Base-by-base conservation (phyloP, 1,140 invertebrate species). In the Drosophila arawakana region DNA sequence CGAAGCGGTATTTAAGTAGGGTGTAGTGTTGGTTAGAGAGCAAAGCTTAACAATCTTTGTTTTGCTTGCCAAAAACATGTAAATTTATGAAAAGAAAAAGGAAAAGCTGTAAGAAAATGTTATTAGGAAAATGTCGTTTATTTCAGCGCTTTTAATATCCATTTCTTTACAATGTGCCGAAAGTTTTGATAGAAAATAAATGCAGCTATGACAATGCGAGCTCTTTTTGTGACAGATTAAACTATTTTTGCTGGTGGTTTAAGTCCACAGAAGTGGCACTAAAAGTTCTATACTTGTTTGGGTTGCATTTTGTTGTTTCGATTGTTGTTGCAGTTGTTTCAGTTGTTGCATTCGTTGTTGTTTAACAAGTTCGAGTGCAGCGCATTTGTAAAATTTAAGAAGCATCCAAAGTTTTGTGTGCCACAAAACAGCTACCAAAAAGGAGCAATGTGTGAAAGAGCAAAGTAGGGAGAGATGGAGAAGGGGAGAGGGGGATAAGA, bases 311-410 rank as follows among this genome's bases (percentile, higher is more conserved):
- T 62, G 43, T 44, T 47, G 54, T 77, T 70, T 63, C 60, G 54
- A 71, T 65, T 78, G 62, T 66, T 6, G 44, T 68, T 15, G 34
- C 65, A 5, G 44, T 58, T n/a, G 30, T 34, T 7, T 30, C 47
- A 9, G 35, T 55, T 13, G 55, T 39, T 30, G 55, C 35, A 25
- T 58, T 62, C 62, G 66, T 34, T 60, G 61, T 83, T 88, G 84
- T 83, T 88, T 88, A 88, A 88, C 83, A 89, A 88, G 84, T 89
- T 88, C 83, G 83, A 89, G 83, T 88, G 80, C 83, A 72, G 50
- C 73, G 84, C 80, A 86, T 83, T 86, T 88, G 84, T 68, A 78
- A 80, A 88, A 88, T 86, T 83, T 88, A 83, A 86, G 81, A 82
- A 78, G 61, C 80, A 88, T 76, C 83, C 79, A 72, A 86, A 83